These are phyloP conservation scores for Agriopis leucophaearia DNA, from an alignment of 2,888 invertebrate species.

Conservation along the genomic window DNA sequence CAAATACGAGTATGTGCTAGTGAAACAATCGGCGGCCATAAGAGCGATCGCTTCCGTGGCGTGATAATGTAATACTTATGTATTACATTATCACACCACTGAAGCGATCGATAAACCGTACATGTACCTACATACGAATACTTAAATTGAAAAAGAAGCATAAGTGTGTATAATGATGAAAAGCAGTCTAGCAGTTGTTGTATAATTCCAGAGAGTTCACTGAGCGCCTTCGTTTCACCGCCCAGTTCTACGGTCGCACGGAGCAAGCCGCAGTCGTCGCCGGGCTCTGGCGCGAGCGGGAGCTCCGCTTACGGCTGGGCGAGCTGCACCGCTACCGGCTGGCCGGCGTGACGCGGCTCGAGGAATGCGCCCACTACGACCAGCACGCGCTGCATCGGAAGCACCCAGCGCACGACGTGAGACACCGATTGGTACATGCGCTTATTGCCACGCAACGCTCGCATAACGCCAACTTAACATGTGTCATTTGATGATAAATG, in stretches of 20 bases:
- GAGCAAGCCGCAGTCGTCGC: conserved; percentile 94
- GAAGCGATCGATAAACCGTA: too few species aligned
- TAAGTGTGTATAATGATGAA: too few species aligned
- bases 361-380: conserved; percentile 96
- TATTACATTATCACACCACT: too few species aligned
- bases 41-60: too few species aligned
- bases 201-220: conserved; percentile 88
- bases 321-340: conserved; percentile 94
- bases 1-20: too few species aligned
- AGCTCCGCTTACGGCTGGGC: conserved; percentile 92
- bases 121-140: too few species aligned
- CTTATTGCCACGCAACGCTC: conserved; percentile 40
- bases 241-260: conserved; percentile 94
- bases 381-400: conserved; percentile 89
- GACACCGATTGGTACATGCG: conserved; percentile 67
- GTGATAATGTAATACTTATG: too few species aligned
- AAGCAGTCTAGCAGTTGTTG: too few species aligned
- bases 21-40: too few species aligned
- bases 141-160: too few species aligned
- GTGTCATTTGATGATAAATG: background rate
- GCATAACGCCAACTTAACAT: background rate
- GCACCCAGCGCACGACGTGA: conserved; percentile 86
- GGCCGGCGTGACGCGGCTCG: conserved; percentile 93
- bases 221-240: conserved; percentile 94
- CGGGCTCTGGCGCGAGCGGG: conserved; percentile 93